A percentile compares a stretch with the other conserved stretches of the same genome.
phyloP scores from a whole-genome alignment of 2,797 vertebrate genomes.

The Anas georgica region DNA sequence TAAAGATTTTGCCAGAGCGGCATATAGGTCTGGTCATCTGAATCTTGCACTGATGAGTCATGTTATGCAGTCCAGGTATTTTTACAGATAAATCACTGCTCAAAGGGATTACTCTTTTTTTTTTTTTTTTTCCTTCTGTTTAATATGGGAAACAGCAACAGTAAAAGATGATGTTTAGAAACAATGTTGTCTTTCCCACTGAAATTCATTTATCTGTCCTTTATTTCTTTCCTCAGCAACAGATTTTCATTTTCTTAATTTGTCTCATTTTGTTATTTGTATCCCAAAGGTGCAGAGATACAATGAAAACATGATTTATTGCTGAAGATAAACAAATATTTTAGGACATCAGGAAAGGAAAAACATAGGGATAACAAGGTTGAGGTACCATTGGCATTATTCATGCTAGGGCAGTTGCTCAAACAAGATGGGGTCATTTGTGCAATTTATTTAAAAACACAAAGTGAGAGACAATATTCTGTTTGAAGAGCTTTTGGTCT shows the following conservation, averaged over 20 bases:
- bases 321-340: slow-evolving; percentile 1
- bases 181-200: not conserved
- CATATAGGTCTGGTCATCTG: not conserved
- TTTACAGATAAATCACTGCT: not conserved
- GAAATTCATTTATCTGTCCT: not conserved
- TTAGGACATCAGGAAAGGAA: not conserved
- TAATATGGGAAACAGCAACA: not conserved
- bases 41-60: not conserved
- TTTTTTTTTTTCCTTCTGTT: not conserved
- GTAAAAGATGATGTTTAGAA: not conserved
- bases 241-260: not conserved
- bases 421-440: not conserved
- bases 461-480: not conserved
- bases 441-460: not conserved
- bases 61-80: not conserved
- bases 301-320: slow-evolving; percentile 29
- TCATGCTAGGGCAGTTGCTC: not conserved
- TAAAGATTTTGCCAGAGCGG: not conserved
- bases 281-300: not conserved
- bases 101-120: not conserved
- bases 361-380: not conserved
- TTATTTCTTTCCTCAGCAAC: not conserved
- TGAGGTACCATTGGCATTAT: not conserved
- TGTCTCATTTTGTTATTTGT: slow-evolving; percentile 19
- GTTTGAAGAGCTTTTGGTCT: not conserved